A percentile compares a stretch with the other conserved stretches of the same genome.
Evolutionary conservation across 92 coral and sea anemone genomes (phyloP).

Genomic region (Montipora capitata): DNA sequence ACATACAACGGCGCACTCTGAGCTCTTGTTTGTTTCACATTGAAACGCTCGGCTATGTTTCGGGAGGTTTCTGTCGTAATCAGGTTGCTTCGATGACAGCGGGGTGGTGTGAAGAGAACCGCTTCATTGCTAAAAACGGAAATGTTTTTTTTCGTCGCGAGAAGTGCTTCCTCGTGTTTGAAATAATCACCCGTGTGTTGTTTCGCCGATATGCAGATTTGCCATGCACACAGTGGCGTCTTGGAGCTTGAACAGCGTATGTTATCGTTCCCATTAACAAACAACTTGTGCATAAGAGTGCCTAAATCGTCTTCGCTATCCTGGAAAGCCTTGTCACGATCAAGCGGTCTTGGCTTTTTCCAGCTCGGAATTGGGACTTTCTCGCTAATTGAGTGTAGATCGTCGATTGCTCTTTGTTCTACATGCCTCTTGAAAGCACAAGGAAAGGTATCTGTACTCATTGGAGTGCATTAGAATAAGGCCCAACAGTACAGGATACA

Average conservation of each 20-base stretch:
- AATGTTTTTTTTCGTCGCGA: not conserved
- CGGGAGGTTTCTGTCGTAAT: not conserved
- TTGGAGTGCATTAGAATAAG: not conserved
- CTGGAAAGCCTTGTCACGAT: not conserved
- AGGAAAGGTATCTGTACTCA: constrained; percentile 51
- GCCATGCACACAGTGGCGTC: constrained; percentile 75
- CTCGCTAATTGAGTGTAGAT: constrained; percentile 53
- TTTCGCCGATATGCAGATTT: constrained; percentile 61
- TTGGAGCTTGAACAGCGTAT: constrained; percentile 2
- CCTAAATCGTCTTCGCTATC: constrained; percentile 25
- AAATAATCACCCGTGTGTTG: constrained; percentile 71
- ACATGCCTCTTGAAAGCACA: constrained; percentile 76
- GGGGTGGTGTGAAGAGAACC: constrained; percentile 2
- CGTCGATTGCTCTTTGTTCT: constrained; percentile 68
- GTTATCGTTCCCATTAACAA: constrained; percentile 48
- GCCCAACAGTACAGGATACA: not conserved
- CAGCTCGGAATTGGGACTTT: not conserved
- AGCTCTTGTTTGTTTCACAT: not conserved
- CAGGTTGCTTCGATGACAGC: constrained; percentile 24
- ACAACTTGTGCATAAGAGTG: constrained; percentile 54
- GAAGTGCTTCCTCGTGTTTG: constrained; percentile 7
- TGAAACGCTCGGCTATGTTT: not conserved
- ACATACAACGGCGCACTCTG: not conserved
- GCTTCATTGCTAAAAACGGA: constrained; percentile 5
- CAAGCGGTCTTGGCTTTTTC: not conserved